Evolutionary conservation across 2,888 invertebrate genomes (phyloP).

Genomic region (Sepiola atlantica): DNA sequence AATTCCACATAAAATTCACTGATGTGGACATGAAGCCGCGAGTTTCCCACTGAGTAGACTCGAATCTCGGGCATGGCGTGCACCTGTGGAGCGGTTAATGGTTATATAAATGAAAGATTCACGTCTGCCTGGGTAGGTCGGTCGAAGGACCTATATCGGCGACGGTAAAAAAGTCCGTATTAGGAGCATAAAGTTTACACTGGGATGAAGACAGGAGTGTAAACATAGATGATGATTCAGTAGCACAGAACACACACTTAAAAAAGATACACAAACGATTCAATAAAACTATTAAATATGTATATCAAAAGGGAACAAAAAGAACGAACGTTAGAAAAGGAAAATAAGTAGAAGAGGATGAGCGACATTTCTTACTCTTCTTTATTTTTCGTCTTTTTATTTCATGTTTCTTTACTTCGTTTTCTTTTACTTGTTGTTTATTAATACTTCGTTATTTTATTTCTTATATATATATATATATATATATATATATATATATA

Average conservation of each 20-base stretch:
- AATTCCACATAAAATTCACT: not conserved
- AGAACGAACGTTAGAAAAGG: not conserved
- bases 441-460: too few relatives aligned
- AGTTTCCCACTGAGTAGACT: slow-evolving; percentile 7
- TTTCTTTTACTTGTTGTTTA: too few relatives aligned
- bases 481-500: too few relatives aligned
- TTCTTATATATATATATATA: too few relatives aligned
- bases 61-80: not conserved
- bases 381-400: too few relatives aligned
- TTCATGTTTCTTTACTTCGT: too few relatives aligned
- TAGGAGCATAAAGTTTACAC: not conserved
- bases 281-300: too few relatives aligned
- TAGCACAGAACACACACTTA: not conserved
- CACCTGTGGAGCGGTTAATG: not conserved
- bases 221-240: not conserved
- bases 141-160: not conserved
- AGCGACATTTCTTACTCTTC: too few relatives aligned
- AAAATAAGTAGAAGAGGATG: not conserved
- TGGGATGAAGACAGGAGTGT: not conserved
- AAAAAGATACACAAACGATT: too few relatives aligned
- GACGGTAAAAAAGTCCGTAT: not conserved
- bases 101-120: not conserved
- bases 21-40: not conserved
- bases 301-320: too few relatives aligned
- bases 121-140: not conserved